phyloP scores from a whole-genome alignment of 2,797 vertebrate species.

The Pseudomugil gertrudae region DNA sequence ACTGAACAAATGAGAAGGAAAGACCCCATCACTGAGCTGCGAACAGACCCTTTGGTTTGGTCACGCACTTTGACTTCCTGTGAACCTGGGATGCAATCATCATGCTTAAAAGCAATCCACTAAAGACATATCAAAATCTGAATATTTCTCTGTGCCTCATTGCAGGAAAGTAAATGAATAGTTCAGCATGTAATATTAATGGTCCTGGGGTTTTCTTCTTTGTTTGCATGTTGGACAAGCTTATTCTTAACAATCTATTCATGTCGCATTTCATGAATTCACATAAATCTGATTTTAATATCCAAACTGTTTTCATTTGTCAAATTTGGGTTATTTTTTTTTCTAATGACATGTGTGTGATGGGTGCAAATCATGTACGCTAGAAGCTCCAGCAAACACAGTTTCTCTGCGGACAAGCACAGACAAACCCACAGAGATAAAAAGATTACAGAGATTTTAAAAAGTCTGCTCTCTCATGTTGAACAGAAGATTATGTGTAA shows the following conservation, averaged over 20 bases:
- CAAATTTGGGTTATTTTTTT: conserved; percentile 3
- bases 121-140: conserved; percentile 36
- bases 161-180: conserved; percentile 39
- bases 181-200: conserved; percentile 27
- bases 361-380: conserved; percentile 13
- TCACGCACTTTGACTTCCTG: conserved; percentile 27
- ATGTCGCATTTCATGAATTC: not conserved
- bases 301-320: conserved; percentile 14
- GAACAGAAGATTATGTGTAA: conserved; percentile 82
- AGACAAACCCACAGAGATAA: conserved; percentile 62
- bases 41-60: conserved; percentile 22
- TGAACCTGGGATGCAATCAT: conserved; percentile 10
- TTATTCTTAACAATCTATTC: conserved; percentile 6
- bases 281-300: conserved; percentile 9
- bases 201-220: conserved; percentile 23
- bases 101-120: conserved; percentile 21
- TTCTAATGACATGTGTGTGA: conserved; percentile 16
- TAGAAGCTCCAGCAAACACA: conserved; percentile 26
- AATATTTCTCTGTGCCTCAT: conserved; percentile 70
- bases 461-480: conserved; percentile 80
- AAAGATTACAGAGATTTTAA: conserved; percentile 81
- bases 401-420: conserved; percentile 44
- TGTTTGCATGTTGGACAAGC: conserved; percentile 18
- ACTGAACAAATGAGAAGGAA: conserved; percentile 26
- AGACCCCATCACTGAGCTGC: conserved; percentile 10